These are phyloP conservation scores for Scyliorhinus canicula DNA, from an alignment of 2,797 vertebrate genomes.

Conservation along the genomic window DNA sequence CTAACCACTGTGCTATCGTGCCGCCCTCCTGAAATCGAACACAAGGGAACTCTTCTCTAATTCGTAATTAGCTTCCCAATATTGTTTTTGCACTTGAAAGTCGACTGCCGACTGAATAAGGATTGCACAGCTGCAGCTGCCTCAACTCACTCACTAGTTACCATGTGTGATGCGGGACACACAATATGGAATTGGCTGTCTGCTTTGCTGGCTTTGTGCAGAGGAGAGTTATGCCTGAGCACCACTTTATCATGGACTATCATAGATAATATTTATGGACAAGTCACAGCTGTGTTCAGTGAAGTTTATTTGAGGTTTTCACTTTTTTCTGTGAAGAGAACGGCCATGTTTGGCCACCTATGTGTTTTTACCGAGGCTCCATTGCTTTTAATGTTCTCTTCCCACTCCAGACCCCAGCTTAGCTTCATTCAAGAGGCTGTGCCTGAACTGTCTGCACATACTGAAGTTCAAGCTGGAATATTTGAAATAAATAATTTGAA, in stretches of 20 bases:
- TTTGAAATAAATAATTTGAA: slow-evolving; percentile 27
- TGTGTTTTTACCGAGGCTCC: background rate
- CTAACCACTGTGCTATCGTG: too few relatives aligned
- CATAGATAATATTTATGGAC: background rate
- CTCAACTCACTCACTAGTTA: background rate
- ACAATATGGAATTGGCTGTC: background rate
- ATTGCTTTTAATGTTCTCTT: background rate
- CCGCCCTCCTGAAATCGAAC: background rate
- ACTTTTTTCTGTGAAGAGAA: background rate
- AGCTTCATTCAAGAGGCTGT: background rate
- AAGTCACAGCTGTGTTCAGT: background rate
- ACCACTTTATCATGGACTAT: background rate
- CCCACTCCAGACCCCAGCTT: background rate
- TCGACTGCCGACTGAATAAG: background rate
- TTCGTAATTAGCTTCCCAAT: background rate
- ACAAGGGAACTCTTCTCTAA: background rate
- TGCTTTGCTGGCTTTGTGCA: background rate
- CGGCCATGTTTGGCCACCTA: background rate
- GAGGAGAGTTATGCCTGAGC: background rate
- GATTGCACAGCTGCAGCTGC: background rate
- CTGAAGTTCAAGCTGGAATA: background rate
- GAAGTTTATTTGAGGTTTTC: background rate
- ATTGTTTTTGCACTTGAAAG: background rate
- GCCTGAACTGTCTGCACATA: background rate
- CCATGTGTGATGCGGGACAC: too few relatives aligned